Base-by-base conservation (phyloP, 2,113 vertebrate genomes). In the Seriola aureovittata region DNA sequence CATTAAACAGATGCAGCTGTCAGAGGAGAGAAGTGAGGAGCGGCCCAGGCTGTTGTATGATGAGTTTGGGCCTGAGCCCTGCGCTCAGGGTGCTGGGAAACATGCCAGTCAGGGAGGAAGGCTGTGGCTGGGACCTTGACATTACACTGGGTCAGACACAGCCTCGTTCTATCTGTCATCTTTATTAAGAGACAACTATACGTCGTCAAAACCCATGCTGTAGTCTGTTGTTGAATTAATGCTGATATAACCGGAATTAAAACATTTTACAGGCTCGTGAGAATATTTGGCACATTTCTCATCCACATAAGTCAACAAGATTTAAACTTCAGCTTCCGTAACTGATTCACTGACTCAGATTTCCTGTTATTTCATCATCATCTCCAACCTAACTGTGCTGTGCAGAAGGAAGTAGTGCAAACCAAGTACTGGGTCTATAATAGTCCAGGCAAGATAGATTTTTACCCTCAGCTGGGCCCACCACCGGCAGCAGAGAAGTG, bases 1-100 rank as follows among this genome's bases (percentile, higher is more conserved):
- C 75, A 82, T 86, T 89, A 93, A 94, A 86, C 94, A 95, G 93
- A 94, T 88, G 87, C 86, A 89, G 85, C 83, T 85, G 87, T 88
- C 82, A 76, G 55, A 76, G 70, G 40, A 79, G 76, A 76, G 79
- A 29, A 48, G 67, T 52, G 80, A 87, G 73, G 87, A 85, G 82
- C 36, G 76, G 79, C 46, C 52, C 38, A 7, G 79, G 84, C 77
- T 80, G 84, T 23, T 52, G 84, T 87, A 64, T 82, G 90, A 89
- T 78, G 63, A 86, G 81, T 81, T 64, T 86, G 79, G 72, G 58
- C 29, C 59, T 42, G 71, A 81, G 80, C 74, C n/a, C 74, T 19
- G 3, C 1, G 58, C 52, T 59, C 65, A 42, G 44, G 72, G 46
- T 82, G 84, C 70, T 76, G 79, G 82, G 81, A 85, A 83, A 71